Evolutionary conservation across 1,140 invertebrate species (phyloP).

Genomic region (Nasonia giraulti): DNA sequence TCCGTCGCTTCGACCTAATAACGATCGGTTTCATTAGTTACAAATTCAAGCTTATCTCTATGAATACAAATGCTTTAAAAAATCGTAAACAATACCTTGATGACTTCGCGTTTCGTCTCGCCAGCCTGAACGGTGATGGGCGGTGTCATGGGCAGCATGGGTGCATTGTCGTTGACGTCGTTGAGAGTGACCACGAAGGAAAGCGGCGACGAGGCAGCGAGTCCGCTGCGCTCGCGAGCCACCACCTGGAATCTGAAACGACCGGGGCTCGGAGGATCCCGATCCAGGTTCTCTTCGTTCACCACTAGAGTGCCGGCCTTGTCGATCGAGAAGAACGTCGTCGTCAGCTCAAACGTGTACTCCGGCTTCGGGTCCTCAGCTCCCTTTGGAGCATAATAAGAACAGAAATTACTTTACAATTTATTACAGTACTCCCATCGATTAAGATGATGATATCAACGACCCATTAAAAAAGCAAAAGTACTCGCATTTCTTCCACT

Average conservation of each 20-base stretch:
- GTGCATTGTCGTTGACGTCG: conserved; percentile 91
- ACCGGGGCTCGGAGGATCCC: conserved; percentile 90
- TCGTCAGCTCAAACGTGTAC: conserved; percentile 90
- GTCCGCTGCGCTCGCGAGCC: conserved; percentile 84
- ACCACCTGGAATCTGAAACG: conserved; percentile 89
- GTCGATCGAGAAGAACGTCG: conserved; percentile 87
- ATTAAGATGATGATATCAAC: neutral
- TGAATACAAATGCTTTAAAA: too few relatives aligned
- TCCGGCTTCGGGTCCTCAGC: conserved; percentile 82
- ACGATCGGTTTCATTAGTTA: conserved; percentile 8
- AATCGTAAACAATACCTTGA: conserved; percentile 75
- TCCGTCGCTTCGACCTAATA: conserved; percentile 84
- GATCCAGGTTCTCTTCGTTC: conserved; percentile 87
- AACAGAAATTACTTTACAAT: neutral
- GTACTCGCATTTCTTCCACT: neutral
- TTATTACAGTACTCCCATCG: neutral
- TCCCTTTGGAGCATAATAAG: conserved; percentile 67
- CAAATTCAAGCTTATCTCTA: neutral
- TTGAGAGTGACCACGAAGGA: conserved; percentile 85
- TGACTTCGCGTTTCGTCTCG: conserved; percentile 83
- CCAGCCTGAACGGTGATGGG: conserved; percentile 88
- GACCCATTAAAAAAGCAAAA: neutral
- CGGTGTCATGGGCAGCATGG: conserved; percentile 83
- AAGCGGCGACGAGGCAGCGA: conserved; percentile 86
- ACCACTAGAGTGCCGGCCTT: conserved; percentile 84